phyloP scores from a whole-genome alignment of 2,113 vertebrate genomes.

The Pelodiscus sinensis region DNA sequence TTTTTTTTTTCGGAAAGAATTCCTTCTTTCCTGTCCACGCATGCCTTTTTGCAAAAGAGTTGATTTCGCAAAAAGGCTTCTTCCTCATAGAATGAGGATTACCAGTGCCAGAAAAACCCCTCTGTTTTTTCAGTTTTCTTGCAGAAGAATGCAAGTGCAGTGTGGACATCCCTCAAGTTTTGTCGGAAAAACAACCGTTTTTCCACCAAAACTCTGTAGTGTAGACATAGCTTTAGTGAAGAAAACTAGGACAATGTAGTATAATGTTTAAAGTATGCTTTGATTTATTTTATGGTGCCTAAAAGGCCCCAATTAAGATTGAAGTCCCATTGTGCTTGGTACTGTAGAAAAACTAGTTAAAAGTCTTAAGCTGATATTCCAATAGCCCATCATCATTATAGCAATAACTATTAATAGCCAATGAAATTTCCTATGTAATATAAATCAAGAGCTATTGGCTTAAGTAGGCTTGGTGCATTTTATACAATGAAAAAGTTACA shows the following conservation, averaged over 20 bases:
- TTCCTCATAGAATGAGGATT: too few relatives aligned
- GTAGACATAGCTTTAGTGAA: background rate
- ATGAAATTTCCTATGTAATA: background rate
- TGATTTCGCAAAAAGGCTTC: too few relatives aligned
- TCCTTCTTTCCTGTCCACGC: too few relatives aligned
- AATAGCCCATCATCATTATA: background rate
- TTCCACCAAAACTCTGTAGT: too few relatives aligned
- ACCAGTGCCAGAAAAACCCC: too few relatives aligned
- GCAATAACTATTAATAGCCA: background rate
- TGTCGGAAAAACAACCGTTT: too few relatives aligned
- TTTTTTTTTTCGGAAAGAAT: too few relatives aligned
- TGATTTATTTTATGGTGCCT: background rate
- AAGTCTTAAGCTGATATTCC: background rate
- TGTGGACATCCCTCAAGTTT: too few relatives aligned
- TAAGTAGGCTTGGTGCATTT: background rate
- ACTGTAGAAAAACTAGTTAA: background rate
- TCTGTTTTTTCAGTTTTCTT: too few relatives aligned
- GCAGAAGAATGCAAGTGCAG: too few relatives aligned
- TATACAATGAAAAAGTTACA: background rate
- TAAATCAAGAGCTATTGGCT: background rate
- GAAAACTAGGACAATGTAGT: background rate
- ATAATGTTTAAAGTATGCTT: background rate
- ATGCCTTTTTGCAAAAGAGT: too few relatives aligned
- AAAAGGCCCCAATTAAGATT: accelerated
- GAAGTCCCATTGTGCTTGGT: background rate